Evolutionary conservation across 2,888 invertebrate species (phyloP), one percentile per base, ranked within the genome.

Genomic region (Hoplodrina ambigua): DNA sequence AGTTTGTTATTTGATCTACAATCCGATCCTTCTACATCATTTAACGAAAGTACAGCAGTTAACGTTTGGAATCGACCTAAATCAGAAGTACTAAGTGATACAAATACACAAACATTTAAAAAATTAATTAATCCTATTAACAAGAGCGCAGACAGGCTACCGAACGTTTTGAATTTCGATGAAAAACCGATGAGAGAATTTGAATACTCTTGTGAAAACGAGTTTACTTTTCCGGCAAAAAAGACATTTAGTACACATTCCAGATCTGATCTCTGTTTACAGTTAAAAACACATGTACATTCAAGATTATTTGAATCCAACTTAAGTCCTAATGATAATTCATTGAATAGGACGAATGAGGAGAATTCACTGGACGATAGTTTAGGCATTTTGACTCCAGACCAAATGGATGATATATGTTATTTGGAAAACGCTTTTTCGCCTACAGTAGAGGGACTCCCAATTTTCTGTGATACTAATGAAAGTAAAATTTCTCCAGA

Each of bases 331-430:
- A 96, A 93, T 85, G 96, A 96, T 67, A 95, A 93, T 81, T 96
- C 96, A 54, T 75, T 93, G 59, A 95, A 89, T 76, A 93, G 93
- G 88, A 92, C 94, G 61, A 97, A 96, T 87, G 98, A 98, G 90
- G 97, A 98, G 88, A 97, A 98, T 89, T 98, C 98, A 2, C 97
- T 98, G 84, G 98, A 98, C 87, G 98, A 98, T 89, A 98, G 98
- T 86, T 95, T 98, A 83, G 98, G 98, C 7, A 98, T 98, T 85
- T 94, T 99, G 76, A 98, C 98, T 13, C 98, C 98, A 0, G 98
- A 98, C 93, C 98, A 98, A 93, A 98, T 98, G 98, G 97, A 98
- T 87, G 97, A 97, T 86, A 96, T 97, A 80, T 96, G 96, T 81
- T 96, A 96, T 81, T 93, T 96, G 83, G 97, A 97, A 86, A 96